A percentile compares a stretch with the other conserved stretches of the same genome.
Conservation (phyloP, 1,140 invertebrate species). For the Zaprionus gabonicus region DNA sequence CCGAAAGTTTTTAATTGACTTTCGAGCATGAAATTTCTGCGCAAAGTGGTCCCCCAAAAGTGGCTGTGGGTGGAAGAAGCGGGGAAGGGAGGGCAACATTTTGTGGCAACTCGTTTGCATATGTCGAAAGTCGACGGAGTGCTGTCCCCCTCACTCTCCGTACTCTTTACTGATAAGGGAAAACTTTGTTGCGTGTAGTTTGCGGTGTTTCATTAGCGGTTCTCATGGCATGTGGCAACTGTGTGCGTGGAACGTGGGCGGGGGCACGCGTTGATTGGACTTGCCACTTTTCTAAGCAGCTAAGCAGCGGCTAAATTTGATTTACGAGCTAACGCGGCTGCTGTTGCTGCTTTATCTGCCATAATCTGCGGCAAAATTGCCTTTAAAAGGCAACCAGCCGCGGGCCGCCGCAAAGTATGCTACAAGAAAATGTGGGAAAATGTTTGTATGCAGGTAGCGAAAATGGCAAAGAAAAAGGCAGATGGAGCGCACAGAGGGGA, state of each 20-base stretch:
- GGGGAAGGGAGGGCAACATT: background rate
- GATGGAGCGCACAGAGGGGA: background rate
- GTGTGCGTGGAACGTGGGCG: slow-evolving; percentile 8
- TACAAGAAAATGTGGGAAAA: slow-evolving; percentile 48
- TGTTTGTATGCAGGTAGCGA: slow-evolving; percentile 10
- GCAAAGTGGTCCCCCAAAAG: slow-evolving; percentile 28
- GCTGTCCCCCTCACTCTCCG: background rate
- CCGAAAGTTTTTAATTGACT: slow-evolving; percentile 80
- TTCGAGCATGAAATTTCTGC: slow-evolving; percentile 50
- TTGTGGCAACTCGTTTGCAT: slow-evolving; percentile 31
- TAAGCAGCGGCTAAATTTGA: slow-evolving; percentile 47
- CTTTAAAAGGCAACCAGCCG: slow-evolving; percentile 20
- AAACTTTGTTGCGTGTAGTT: slow-evolving; percentile 60
- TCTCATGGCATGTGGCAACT: slow-evolving; percentile 20
- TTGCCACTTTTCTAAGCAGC: slow-evolving; percentile 18
- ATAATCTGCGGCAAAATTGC: slow-evolving; percentile 44
- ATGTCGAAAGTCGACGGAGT: slow-evolving; percentile 24
- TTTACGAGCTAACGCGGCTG: slow-evolving; percentile 49
- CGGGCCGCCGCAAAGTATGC: slow-evolving; percentile 75
- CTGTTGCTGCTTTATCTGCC: slow-evolving; percentile 26
- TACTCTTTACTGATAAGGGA: background rate
- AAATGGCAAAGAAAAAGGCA: slow-evolving; percentile 2
- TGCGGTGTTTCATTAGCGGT: slow-evolving; percentile 75
- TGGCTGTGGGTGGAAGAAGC: background rate
- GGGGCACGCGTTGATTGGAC: slow-evolving; percentile 23